Evolutionary conservation across 2,888 invertebrate species (phyloP).

Genomic region (Ichneumoninae sp.): DNA sequence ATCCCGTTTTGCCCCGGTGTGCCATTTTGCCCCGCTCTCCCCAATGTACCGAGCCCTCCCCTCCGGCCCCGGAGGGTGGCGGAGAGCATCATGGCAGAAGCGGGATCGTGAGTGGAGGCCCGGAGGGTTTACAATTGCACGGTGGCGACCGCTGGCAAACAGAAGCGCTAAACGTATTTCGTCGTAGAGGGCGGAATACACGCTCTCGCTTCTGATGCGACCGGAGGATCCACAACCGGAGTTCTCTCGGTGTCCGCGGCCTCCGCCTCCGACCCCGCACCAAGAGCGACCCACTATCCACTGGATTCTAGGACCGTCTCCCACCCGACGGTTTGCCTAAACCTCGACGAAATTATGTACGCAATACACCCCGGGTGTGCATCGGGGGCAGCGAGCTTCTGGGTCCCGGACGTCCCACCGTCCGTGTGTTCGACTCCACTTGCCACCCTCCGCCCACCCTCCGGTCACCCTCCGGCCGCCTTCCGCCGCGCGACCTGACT

Average conservation of each 20-base stretch:
- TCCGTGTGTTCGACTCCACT: slow-evolving; percentile 40
- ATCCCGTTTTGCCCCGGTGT: too few species aligned
- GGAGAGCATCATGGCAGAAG: slow-evolving; percentile 21
- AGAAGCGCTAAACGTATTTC: slow-evolving; percentile 67
- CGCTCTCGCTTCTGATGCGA: slow-evolving; percentile 38
- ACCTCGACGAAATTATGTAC: slow-evolving; percentile 68
- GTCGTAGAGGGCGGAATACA: slow-evolving; percentile 61
- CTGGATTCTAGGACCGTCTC: background rate
- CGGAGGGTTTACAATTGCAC: slow-evolving; percentile 64
- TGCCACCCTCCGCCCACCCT: background rate
- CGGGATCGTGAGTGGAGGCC: slow-evolving; percentile 39
- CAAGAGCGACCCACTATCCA: background rate
- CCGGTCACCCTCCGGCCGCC: background rate
- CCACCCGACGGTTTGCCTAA: slow-evolving; percentile 48
- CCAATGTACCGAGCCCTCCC: background rate
- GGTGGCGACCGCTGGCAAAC: slow-evolving; percentile 58
- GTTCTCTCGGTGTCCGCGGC: slow-evolving; percentile 21
- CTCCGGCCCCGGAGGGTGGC: background rate
- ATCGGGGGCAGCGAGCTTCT: slow-evolving; percentile 1
- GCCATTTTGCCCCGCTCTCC: too few species aligned
- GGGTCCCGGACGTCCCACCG: background rate
- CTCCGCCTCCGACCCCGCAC: background rate
- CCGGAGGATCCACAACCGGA: slow-evolving; percentile 33
- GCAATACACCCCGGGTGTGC: slow-evolving; percentile 52
- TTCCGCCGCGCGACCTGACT: slow-evolving; percentile 6